phyloP scores from a whole-genome alignment of 2,888 invertebrate species.

The Oxystoma pomonae region DNA sequence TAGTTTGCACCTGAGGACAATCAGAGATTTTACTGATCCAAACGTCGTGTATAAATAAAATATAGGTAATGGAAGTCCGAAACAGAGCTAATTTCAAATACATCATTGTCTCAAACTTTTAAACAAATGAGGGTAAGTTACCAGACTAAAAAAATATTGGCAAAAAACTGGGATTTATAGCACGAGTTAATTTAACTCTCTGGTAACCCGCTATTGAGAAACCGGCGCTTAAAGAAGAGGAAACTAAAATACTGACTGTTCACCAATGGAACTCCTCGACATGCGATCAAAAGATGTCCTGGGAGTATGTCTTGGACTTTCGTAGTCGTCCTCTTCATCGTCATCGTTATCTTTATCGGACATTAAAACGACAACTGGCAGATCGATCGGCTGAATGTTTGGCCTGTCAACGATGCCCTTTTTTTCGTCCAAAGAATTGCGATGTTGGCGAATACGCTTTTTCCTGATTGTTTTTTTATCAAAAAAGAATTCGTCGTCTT shows the following conservation, averaged over 20 bases:
- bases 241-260: not conserved
- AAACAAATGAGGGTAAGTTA: too few species aligned
- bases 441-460: not conserved
- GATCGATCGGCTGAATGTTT: constrained; percentile 17
- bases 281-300: not conserved
- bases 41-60: too few species aligned
- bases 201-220: too few species aligned
- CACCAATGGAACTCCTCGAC: not conserved
- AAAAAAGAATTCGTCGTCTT: not conserved
- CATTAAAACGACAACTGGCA: constrained; percentile 11
- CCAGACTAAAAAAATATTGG: too few species aligned
- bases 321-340: not conserved
- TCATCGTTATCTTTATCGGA: not conserved
- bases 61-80: too few species aligned
- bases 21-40: too few species aligned
- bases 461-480: not conserved
- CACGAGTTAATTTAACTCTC: too few species aligned
- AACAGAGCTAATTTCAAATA: too few species aligned
- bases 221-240: too few species aligned
- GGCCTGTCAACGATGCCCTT: constrained; percentile 11
- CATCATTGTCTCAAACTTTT: too few species aligned
- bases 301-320: not conserved
- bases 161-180: too few species aligned
- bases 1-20: too few species aligned
- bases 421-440: not conserved